These are phyloP conservation scores for Microchrysa polita DNA, from an alignment of 2,888 invertebrate species.

Conservation along the genomic window DNA sequence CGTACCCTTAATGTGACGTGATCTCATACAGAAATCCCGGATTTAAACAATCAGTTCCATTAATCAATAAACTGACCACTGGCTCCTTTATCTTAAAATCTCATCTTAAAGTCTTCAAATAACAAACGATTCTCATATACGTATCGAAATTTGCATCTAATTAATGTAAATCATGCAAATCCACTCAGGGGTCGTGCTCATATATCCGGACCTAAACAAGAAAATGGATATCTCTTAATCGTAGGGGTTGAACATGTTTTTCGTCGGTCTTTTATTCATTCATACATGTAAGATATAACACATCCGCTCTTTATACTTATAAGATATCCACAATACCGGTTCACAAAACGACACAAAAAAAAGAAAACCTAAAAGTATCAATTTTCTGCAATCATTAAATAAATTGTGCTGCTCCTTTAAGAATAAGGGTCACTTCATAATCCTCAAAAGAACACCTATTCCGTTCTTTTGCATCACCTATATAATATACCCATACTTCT, in stretches of 20 bases:
- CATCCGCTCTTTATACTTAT: too few relatives aligned
- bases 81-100: too few relatives aligned
- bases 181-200: background rate
- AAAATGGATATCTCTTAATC: background rate
- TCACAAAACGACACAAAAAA: too few relatives aligned
- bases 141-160: conserved; percentile 9
- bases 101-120: background rate
- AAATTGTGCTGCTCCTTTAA: background rate
- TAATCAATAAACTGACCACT: conserved; percentile 21
- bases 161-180: conserved; percentile 4
- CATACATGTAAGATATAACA: too few relatives aligned
- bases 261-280: too few relatives aligned
- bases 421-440: background rate
- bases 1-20: background rate
- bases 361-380: conserved; percentile 8
- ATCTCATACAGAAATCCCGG: background rate
- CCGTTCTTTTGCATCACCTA: conserved; percentile 1
- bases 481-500: too few relatives aligned
- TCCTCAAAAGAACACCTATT: background rate
- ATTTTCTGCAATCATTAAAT: conserved; percentile 20
- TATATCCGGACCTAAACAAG: conserved; percentile 2
- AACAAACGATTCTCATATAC: background rate
- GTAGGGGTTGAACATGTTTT: conserved; percentile 13
- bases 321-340: background rate
- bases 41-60: conserved; percentile 7